Evolutionary conservation across 2,888 invertebrate genomes (phyloP), one percentile per base, ranked within the genome.

Genomic region (Argyra leucocephala): DNA sequence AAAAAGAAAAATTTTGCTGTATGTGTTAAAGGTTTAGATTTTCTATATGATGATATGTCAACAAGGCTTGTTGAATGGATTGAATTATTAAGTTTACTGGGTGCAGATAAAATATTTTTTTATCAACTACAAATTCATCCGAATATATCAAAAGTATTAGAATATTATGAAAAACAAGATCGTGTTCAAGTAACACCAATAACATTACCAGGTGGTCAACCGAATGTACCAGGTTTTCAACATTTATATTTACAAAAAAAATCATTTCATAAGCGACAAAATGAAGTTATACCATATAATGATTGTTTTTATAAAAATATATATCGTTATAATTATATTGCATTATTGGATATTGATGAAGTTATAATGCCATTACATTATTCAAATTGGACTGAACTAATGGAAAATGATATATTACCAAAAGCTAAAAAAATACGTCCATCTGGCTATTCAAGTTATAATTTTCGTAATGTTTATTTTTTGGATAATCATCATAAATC

Each of bases 251-350:
- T 96, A 63, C 90, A 90, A 66, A 91, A 91, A 76, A 95, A 94
- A 80, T 88, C 92, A 36, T 94, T 93, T 74, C 91, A 95, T 81
- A 96, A 96, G 80, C 84, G 96, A 18, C 92, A 95, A 78, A 94
- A 95, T 81, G 96, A 96, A 80, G 84, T 96, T 67, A 92, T 96
- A 72, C 95, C 96, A 15, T 96, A 96, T 83, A 96, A 96, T 79
- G 96, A 96, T 79, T 96, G 96, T 75, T 84, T 96, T 65, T 96
- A 96, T 81, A 89, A 92, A 76, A 91, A 96, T 76, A 86, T 96
- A 82, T 91, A 94, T 78, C 84, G 88, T 70, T 96, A 95, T 80
- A 87, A 91, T 69, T 93, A 91, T 81, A 88, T 95, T 65, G 92
- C 91, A n/a, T 82, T 96, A 67, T 82, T 96, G 64, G 96, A 96